Conservation (phyloP, 2,797 vertebrate species). For the Acrocephalus scirpaceus region DNA sequence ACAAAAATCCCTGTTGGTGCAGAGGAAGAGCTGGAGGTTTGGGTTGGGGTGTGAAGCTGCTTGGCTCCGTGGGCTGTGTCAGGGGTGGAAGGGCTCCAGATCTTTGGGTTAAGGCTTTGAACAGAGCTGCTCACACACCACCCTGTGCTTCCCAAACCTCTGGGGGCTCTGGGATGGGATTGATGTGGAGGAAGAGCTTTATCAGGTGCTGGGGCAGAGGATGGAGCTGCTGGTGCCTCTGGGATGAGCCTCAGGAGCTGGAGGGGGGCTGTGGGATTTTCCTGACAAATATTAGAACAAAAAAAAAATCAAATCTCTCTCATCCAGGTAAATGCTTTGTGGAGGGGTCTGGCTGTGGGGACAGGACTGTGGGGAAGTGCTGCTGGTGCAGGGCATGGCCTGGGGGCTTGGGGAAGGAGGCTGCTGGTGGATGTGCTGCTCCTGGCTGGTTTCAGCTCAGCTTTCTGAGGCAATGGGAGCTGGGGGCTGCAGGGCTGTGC, state of each 20-base stretch:
- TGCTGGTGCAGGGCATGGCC: neutral
- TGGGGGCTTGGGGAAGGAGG: too few species aligned
- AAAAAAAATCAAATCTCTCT: too few species aligned
- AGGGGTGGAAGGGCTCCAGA: neutral
- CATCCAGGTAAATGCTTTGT: fast-evolving
- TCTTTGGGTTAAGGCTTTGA: neutral
- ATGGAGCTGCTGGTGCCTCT: neutral
- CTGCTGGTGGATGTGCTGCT: neutral
- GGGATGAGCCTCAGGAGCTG: neutral
- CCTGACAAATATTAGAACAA: neutral
- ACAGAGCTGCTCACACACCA: fast-evolving
- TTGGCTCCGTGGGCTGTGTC: fast-evolving
- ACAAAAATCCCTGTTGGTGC: fast-evolving
- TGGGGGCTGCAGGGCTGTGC: neutral
- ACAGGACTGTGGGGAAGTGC: fast-evolving
- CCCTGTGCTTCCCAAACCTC: neutral
- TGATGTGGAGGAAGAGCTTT: neutral
- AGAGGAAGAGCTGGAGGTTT: neutral
- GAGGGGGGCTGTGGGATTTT: too few species aligned
- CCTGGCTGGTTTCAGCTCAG: neutral
- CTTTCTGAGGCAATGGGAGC: neutral
- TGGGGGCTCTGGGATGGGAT: neutral
- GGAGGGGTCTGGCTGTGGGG: neutral
- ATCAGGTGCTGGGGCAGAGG: neutral
- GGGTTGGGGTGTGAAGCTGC: neutral